Conservation (phyloP, 2,797 vertebrate species). For the Gephyroberyx darwinii region DNA sequence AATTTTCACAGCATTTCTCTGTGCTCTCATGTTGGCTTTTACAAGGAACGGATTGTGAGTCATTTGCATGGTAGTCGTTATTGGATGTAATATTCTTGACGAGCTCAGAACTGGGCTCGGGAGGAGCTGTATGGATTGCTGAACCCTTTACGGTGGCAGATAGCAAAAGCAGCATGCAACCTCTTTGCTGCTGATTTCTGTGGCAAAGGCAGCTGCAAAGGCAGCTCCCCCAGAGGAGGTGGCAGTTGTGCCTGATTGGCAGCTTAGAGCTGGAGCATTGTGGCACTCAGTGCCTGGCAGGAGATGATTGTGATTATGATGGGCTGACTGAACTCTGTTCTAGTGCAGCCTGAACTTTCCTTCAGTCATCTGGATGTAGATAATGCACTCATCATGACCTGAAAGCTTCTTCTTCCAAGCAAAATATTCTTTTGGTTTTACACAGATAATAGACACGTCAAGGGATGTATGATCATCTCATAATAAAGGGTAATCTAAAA, state of each 20-base stretch:
- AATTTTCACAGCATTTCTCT: not conserved
- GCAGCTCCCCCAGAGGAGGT: not conserved
- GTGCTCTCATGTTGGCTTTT: not conserved
- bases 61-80: not conserved
- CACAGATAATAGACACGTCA: too few relatives aligned
- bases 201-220: not conserved
- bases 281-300: not conserved
- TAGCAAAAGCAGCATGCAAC: not conserved
- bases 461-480: too few relatives aligned
- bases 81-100: not conserved
- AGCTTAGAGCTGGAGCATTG: not conserved
- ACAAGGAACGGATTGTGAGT: not conserved
- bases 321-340: slow-evolving; percentile 1
- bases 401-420: too few relatives aligned
- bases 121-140: not conserved
- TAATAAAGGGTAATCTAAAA: too few relatives aligned
- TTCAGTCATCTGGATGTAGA: not conserved
- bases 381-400: not conserved
- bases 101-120: not conserved
- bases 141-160: not conserved
- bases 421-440: too few relatives aligned
- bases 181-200: slow-evolving; percentile 5
- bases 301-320: slow-evolving; percentile 9
- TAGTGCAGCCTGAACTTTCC: not conserved
- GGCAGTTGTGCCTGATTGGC: slow-evolving; percentile 4